Evolutionary conservation across 2,797 vertebrate species (phyloP), one percentile per base, ranked within the genome.

Genomic region (Syndactyla subalaris): DNA sequence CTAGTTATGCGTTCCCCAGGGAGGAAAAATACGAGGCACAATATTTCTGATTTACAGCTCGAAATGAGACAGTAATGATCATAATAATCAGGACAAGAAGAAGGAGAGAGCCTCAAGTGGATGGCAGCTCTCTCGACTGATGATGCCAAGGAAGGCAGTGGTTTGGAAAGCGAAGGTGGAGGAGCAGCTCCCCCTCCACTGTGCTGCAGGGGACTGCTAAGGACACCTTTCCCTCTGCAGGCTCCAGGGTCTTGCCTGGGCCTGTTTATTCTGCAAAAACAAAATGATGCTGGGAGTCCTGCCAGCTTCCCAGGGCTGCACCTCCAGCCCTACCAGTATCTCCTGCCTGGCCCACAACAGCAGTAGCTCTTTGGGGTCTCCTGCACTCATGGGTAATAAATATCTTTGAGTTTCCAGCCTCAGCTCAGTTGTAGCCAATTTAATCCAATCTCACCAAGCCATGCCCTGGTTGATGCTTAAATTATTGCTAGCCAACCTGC

Each of bases 1-100:
- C 62, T 92, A 87, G 94, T 88, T 95, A 92, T 49, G 30, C 5
- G 1, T 91, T 96, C 95, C 94, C 92, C 71, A 46, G 83, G 72
- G 96, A 94, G 89, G 65, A 90, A 92, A 94, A 95, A 95, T 95
- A 96, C 14, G 77, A 95, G 95, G 90, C 86, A 95, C 95, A 96
- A 96, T 97, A 97, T 97, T 96, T 95, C 95, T 97, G 96, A 97
- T 97, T 97, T 97, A 96, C 94, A 84, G 89, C 94, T 89, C 14
- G 14, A 93, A 97, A 97, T 95, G 95, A 97, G 96, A 96, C 95
- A 95, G 94, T 96, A 96, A 96, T 96, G 96, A 93, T 96, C 92
- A 95, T 95, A 90, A 95, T 94, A 96, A 97, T 96, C 96, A 96
- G 92, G 94, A 95, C 89, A 95, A 96, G 95, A 96, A 94, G 94